Percentiles rank a stretch among this genome's conserved stretches.
phyloP scores from a whole-genome alignment of 2,113 vertebrate species.

The Callionymus lyra region DNA sequence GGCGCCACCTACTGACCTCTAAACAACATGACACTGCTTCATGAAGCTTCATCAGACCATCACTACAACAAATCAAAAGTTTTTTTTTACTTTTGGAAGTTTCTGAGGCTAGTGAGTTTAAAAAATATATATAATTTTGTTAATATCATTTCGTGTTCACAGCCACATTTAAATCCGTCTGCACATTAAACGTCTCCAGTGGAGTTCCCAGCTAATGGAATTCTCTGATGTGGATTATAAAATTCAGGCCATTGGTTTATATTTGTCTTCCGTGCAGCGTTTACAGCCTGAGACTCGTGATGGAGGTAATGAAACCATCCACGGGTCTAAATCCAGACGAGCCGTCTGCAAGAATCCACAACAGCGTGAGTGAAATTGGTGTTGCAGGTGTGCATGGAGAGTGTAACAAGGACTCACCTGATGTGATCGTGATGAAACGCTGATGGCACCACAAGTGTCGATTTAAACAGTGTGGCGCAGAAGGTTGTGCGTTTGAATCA shows the following conservation, averaged over 20 bases:
- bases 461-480: too few species aligned
- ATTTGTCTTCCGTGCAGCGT: slow-evolving; percentile 27
- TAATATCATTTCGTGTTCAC: background rate
- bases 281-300: slow-evolving; percentile 33
- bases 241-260: slow-evolving; percentile 26
- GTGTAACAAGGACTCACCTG: slow-evolving; percentile 9
- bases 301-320: slow-evolving; percentile 36
- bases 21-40: too few species aligned
- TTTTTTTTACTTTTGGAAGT: too few species aligned
- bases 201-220: slow-evolving; percentile 21
- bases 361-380: slow-evolving; percentile 32
- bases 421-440: slow-evolving; percentile 23
- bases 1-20: too few species aligned
- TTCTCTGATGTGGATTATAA: slow-evolving; percentile 23
- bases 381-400: slow-evolving; percentile 23
- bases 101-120: too few species aligned
- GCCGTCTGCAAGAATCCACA: slow-evolving; percentile 25
- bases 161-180: slow-evolving; percentile 19
- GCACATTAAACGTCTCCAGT: slow-evolving; percentile 17
- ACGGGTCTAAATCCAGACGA: slow-evolving; percentile 17
- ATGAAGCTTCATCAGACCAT: too few species aligned
- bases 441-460: too few species aligned
- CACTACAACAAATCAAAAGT: too few species aligned
- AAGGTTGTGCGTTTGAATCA: too few species aligned
- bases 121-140: too few species aligned